These are phyloP conservation scores for Erinaceus europaeus DNA, from an alignment of 2,113 vertebrate species.

Conservation along the genomic window DNA sequence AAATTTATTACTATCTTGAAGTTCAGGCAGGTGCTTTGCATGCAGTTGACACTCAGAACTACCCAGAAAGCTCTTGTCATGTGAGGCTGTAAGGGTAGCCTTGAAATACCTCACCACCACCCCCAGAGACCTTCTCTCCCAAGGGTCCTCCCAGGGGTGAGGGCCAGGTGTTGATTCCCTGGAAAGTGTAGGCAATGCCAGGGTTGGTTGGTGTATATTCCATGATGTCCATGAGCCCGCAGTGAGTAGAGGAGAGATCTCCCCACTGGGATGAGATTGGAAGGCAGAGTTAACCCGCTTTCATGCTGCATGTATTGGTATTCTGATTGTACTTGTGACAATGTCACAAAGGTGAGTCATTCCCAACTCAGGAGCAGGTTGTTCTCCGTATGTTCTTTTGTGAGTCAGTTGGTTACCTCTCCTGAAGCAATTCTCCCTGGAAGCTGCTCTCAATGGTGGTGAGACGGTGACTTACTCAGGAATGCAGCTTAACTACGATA, in stretches of 20 bases:
- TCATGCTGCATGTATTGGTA: background rate
- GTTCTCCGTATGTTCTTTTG: background rate
- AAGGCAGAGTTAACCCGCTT: background rate
- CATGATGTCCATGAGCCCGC: background rate
- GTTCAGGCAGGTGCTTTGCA: slow-evolving; percentile 22
- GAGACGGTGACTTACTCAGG: background rate
- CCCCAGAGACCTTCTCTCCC: background rate
- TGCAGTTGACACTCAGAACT: background rate
- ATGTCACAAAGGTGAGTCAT: background rate
- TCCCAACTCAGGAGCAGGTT: background rate
- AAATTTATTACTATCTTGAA: background rate
- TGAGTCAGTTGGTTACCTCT: background rate
- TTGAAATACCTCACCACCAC: background rate
- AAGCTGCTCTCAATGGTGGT: background rate
- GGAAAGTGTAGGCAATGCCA: background rate
- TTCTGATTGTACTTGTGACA: background rate
- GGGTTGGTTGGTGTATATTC: background rate
- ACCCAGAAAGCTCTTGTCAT: background rate
- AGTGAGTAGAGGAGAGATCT: background rate
- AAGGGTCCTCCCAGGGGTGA: background rate
- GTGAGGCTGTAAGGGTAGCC: background rate
- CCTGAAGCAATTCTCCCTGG: slow-evolving; percentile 4
- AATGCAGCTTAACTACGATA: background rate
- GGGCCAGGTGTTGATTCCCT: background rate
- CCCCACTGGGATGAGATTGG: background rate